Evolutionary conservation across 2,888 invertebrate genomes (phyloP).

Genomic region (Lordiphosa fenestrarum): DNA sequence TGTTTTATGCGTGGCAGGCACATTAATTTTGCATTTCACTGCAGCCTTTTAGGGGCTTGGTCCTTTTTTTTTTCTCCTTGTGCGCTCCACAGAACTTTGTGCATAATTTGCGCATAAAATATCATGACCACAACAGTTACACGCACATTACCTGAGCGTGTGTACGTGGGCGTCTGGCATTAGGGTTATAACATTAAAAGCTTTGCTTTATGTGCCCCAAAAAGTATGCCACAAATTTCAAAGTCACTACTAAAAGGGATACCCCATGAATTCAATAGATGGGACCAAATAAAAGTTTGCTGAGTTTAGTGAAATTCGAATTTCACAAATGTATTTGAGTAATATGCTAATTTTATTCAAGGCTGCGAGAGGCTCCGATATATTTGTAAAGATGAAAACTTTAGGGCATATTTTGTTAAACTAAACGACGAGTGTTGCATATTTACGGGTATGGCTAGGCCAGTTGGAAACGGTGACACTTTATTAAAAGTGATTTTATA

Average conservation of each 20-base stretch:
- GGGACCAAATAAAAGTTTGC: too few species aligned
- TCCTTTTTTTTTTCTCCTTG: slow-evolving; percentile 5
- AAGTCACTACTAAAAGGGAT: background rate
- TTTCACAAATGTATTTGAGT: too few species aligned
- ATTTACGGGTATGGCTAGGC: too few species aligned
- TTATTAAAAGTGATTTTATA: too few species aligned
- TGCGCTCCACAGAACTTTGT: slow-evolving; percentile 48
- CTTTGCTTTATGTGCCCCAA: slow-evolving; percentile 8
- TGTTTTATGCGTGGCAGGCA: slow-evolving; percentile 19
- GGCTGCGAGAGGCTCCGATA: too few species aligned
- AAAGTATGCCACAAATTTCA: slow-evolving; percentile 3
- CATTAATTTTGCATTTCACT: slow-evolving; percentile 71
- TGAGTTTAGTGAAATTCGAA: too few species aligned
- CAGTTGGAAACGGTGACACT: too few species aligned
- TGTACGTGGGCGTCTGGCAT: slow-evolving; percentile 13
- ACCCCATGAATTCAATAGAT: too few species aligned
- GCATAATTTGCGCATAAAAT: slow-evolving; percentile 70
- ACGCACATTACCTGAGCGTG: slow-evolving; percentile 51
- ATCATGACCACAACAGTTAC: slow-evolving; percentile 54
- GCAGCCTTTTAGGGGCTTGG: slow-evolving; percentile 43
- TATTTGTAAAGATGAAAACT: too few species aligned
- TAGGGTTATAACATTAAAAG: slow-evolving; percentile 17
- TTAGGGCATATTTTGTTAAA: too few species aligned
- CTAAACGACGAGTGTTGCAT: too few species aligned
- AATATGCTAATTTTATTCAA: too few species aligned